phyloP scores from a whole-genome alignment of 2,113 vertebrate species.

The Colinus virginianus region DNA sequence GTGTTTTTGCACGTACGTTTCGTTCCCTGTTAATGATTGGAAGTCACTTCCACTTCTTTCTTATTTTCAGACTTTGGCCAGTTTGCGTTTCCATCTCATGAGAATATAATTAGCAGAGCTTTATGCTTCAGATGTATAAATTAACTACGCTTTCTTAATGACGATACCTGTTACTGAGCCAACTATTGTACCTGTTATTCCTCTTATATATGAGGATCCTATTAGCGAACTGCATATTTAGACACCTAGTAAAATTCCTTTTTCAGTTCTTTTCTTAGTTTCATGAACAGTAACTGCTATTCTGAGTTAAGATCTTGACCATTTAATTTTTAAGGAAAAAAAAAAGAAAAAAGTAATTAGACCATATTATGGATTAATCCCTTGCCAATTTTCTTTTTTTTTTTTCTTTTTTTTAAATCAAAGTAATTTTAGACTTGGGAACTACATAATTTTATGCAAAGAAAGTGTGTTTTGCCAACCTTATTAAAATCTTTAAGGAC shows the following conservation, averaged over 20 bases:
- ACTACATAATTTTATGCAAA: constrained; percentile 65
- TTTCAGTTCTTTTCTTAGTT: constrained; percentile 49
- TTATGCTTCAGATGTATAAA: constrained; percentile 53
- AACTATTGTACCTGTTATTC: not conserved
- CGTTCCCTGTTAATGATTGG: constrained; percentile 43
- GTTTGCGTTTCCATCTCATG: constrained; percentile 60
- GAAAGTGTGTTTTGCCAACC: constrained; percentile 68
- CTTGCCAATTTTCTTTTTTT: constrained; percentile 73
- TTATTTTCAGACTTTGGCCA: constrained; percentile 50
- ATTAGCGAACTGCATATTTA: constrained; percentile 74
- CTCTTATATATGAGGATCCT: constrained; percentile 54
- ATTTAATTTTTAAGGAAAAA: constrained; percentile 57
- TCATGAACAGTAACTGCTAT: constrained; percentile 42
- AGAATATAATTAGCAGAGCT: constrained; percentile 53
- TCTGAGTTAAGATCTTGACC: constrained; percentile 71
- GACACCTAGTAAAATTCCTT: constrained; percentile 56
- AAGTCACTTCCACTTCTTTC: constrained; percentile 67
- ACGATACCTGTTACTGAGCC: constrained; percentile 63
- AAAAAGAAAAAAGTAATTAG: constrained; percentile 70
- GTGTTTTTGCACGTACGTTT: not conserved
- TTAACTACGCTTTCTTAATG: constrained; percentile 65
- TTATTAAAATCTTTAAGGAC: constrained; percentile 70
- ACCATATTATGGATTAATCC: constrained; percentile 69
- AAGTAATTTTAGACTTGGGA: constrained; percentile 72
- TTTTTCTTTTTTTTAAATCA: constrained; percentile 63